Evolutionary conservation across 2,888 invertebrate genomes (phyloP), one percentile per base, ranked within the genome.

Genomic region (Aleiodes alternator): DNA sequence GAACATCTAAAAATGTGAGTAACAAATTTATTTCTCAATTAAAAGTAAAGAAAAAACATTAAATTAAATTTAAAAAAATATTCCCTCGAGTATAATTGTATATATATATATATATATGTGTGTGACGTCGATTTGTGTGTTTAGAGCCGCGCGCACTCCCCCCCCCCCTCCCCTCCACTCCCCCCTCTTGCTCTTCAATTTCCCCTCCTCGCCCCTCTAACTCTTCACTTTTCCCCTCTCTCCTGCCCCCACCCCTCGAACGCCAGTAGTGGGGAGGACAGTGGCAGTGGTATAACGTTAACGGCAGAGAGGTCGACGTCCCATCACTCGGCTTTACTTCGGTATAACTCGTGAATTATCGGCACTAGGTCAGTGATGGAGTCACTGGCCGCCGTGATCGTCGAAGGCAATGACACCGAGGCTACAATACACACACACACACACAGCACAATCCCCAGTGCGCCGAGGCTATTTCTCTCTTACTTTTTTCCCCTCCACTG

Each of bases 361-460:
- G 89, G 89, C 88, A 89, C 88, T 89, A 89, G 89, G 89, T 89
- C 89, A 89, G 89, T 89, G 89, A 89, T 89, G 88, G 89, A 89
- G 89, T 89, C 89, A 88, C 88, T 89, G 89, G 88, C 89, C 89
- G 89, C 88, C 88, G 88, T 84, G 87, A 87, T 87, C 88, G 85
- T 87, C 88, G 88, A 89, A 23, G 89, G 89, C 89, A 89, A 89
- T 89, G 89, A 88, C 89, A 89, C 88, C 89, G 87, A 86, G 87
- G 73, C 79, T 77, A 73, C 78, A 72, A 12, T 59, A 79, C 23
- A 23, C 23, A 23, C 23, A 23, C 23, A 79, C 23, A 23, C 23
- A 23, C 23, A 23, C 23, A 23, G 23, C 23, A 23, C 23, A 1
- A 23, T 1, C 76, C 75, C 76, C 14, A 69, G 51, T 64, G 38